Base-by-base conservation (phyloP, 2,797 vertebrate genomes). In the Characodon lateralis region DNA sequence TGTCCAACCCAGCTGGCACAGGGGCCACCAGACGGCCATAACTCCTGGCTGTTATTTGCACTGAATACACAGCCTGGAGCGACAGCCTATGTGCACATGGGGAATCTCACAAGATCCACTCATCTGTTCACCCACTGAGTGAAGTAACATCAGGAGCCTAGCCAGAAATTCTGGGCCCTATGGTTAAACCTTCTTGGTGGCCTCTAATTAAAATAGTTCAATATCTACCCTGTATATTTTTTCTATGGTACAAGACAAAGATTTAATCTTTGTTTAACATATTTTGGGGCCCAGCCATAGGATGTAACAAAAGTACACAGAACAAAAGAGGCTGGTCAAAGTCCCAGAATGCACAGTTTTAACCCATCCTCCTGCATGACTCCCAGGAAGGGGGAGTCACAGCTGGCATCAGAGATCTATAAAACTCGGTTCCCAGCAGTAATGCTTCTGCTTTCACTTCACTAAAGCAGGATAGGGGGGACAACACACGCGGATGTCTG, bases 11-110 rank as follows among this genome's bases (percentile, higher is more conserved):
- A 71, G 83, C 86, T 81, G 82, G 88, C 81, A 82, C 73, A 51
- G 78, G 76, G 87, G 82, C 84, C 83, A 66, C 68, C 79, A 71
- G 78, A 80, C 71, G 50, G 71, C 87, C 73, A 72, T 87, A 92
- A 90, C 79, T 87, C 85, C 81, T 73, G 50, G 71, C 61, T 72
- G 66, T 83, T 74, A 88, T 85, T 91, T 90, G 83, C 78, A 85
- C 79, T 83, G 83, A 68, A 78, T 77, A 53, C 80, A 73, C 73
- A 81, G 78, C 73, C 50, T 1, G 72, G 12, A 53, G 46, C 6
- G 22, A 74, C 68, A 66, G 68, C 59, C 70, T 31, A 71, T 78
- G 66, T 53, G 55, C 28, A 63, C 48, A 46, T 39, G 3, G 65
- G 71, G 26, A 76, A 22, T 22, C 59, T 73, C 2, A 46, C 78